These are phyloP conservation scores for Pseudonaja textilis DNA, from an alignment of 2,113 vertebrate genomes.

Conservation along the genomic window DNA sequence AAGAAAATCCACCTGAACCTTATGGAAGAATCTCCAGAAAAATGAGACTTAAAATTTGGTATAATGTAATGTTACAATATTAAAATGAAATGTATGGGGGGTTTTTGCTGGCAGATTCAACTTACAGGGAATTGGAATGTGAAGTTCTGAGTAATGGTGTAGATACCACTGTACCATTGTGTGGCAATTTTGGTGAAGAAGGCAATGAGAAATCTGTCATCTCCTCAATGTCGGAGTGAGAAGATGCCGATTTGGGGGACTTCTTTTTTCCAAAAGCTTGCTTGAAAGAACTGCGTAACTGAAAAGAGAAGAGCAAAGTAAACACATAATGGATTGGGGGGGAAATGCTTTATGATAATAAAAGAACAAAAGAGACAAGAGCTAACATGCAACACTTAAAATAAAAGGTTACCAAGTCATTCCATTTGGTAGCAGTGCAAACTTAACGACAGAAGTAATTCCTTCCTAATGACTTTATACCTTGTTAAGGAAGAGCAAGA, in stretches of 20 bases:
- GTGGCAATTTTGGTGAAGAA: slow-evolving; percentile 91
- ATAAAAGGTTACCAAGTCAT: slow-evolving; percentile 40
- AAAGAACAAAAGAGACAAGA: neutral
- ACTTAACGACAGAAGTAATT: slow-evolving; percentile 18
- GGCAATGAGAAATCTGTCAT: slow-evolving; percentile 95
- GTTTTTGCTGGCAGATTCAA: slow-evolving; percentile 13
- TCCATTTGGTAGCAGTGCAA: neutral
- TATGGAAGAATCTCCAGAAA: neutral
- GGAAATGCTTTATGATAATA: neutral
- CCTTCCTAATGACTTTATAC: slow-evolving; percentile 39
- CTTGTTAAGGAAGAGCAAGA: slow-evolving; percentile 60
- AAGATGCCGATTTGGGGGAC: slow-evolving; percentile 96
- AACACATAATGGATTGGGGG: neutral
- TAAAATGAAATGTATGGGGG: neutral
- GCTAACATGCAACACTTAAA: slow-evolving; percentile 63
- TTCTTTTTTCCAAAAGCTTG: slow-evolving; percentile 99
- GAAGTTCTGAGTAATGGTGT: slow-evolving; percentile 85
- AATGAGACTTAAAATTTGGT: neutral
- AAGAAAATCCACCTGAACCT: neutral
- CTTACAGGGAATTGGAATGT: slow-evolving; percentile 92
- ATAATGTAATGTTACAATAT: neutral
- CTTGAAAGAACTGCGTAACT: slow-evolving; percentile 98
- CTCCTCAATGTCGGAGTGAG: slow-evolving; percentile 98
- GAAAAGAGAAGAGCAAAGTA: slow-evolving; percentile 54
- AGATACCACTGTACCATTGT: slow-evolving; percentile 77